Evolutionary conservation across 2,113 vertebrate species (phyloP).

Genomic region (Grus americana): DNA sequence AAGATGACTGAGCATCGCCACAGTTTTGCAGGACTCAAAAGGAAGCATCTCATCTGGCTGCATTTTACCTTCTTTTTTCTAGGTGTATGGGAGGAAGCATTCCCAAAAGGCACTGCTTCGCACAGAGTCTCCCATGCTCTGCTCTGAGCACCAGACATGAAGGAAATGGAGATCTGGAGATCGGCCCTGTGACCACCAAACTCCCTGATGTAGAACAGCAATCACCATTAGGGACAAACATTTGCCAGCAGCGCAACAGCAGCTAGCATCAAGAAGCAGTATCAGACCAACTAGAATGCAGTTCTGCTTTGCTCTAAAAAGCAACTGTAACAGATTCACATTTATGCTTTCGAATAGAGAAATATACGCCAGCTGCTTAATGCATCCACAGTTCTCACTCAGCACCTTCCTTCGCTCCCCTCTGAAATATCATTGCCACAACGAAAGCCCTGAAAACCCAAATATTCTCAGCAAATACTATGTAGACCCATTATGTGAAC

Average conservation of each 20-base stretch:
- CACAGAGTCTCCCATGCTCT: background rate
- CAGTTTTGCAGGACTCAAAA: background rate
- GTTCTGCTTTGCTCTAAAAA: background rate
- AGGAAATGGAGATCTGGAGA: background rate
- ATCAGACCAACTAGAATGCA: background rate
- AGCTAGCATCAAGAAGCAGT: background rate
- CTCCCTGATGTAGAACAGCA: background rate
- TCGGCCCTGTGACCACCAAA: background rate
- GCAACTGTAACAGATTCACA: background rate
- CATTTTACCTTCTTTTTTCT: background rate
- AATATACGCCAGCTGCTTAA: background rate
- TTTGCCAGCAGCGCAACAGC: background rate
- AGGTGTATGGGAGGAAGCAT: background rate
- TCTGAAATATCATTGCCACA: background rate
- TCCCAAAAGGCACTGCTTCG: background rate
- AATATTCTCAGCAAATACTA: background rate
- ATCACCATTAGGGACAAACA: background rate
- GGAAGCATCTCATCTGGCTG: background rate
- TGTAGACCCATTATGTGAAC: fast-evolving
- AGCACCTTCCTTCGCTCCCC: background rate
- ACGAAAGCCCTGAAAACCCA: background rate
- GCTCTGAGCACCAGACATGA: background rate
- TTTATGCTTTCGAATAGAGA: background rate
- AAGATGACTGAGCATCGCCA: background rate
- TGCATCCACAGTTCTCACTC: background rate